Conservation (phyloP, 2,888 invertebrate species). For the Caenorhabditis becei region DNA sequence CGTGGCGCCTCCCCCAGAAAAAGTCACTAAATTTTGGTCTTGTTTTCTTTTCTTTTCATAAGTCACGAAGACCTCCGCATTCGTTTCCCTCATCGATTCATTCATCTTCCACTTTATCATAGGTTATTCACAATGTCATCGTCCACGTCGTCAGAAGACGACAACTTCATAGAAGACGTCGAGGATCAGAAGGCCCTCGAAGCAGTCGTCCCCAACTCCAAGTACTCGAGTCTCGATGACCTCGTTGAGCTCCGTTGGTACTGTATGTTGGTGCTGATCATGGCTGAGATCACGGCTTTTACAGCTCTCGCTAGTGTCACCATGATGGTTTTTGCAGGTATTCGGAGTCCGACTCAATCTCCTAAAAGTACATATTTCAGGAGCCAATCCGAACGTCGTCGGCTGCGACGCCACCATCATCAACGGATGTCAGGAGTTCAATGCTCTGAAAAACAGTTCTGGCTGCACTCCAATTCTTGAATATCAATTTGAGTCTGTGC, state of each 20-base stretch:
- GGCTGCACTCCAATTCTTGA: conserved; percentile 50
- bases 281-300: conserved; percentile 58
- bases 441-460: conserved; percentile 23
- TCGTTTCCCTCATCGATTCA: background rate
- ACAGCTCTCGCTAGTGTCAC: conserved; percentile 55
- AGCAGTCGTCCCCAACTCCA: conserved; percentile 3
- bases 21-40: conserved; percentile 8
- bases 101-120: conserved; percentile 5
- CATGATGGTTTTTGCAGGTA: conserved; percentile 62
- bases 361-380: conserved; percentile 21
- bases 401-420: conserved; percentile 30
- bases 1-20: conserved; percentile 4
- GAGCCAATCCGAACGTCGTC: conserved; percentile 51
- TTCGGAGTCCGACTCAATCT: background rate
- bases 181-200: conserved; percentile 39
- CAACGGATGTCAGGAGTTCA: conserved; percentile 35
- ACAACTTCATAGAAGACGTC: conserved; percentile 32
- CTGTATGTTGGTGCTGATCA: conserved; percentile 48
- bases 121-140: conserved; percentile 16
- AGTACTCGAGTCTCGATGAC: conserved; percentile 51
- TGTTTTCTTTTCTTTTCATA: conserved; percentile 5
- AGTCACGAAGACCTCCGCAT: conserved; percentile 8
- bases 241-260: conserved; percentile 58
- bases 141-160: conserved; percentile 42
- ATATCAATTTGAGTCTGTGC: conserved; percentile 59